Evolutionary conservation across 2,888 invertebrate species (phyloP), one percentile per base, ranked within the genome.

Genomic region (Epistrophe grossulariae): DNA sequence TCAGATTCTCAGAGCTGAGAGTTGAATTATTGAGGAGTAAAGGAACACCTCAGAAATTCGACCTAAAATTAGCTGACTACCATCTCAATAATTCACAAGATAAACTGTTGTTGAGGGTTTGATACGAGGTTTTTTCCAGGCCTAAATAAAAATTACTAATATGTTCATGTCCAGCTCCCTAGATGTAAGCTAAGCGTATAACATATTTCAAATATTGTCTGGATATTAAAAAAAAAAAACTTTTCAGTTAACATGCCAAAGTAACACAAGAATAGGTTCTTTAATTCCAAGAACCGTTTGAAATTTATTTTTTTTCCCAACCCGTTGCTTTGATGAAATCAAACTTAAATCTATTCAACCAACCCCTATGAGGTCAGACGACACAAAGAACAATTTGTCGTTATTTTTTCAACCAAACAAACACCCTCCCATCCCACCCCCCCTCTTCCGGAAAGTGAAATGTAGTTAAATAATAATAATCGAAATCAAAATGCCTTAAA

Each of bases 401-500:
- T 17, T 38, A 59, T 13, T 17, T 8, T 13, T 38, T 60, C 3
- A 24, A 17, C 11, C 6, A 1, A n/a, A n/a, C n/a, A n/a, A n/a
- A n/a, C n/a, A 10, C 11, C 7, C 62, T 24, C n/a, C 17, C 9
- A 13, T 5, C 5, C 40, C 40, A 11, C 40, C 4, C 15, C 31
- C 2, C 6, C 35, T n/a, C 38, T 11, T n/a, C n/a, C 13, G n/a
- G 4, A 57, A 35, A 4, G 0, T 15, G 5, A 17, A n/a, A 59
- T 35, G 59, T 38, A 62, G 62, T 62, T 62, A 62, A 43, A 62
- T 19, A 48, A 68, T 50, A 68, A 68, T 73, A 78, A 78, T 78
- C 78, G 72, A 73, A 78, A 83, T 72, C 68, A 73, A 28, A 82
- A 66, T 35, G 66, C 43, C 68, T 72, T 73, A 60, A 83, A 78